These are phyloP conservation scores for Trisateles emortualis DNA, from an alignment of 2,888 invertebrate genomes.

Conservation along the genomic window DNA sequence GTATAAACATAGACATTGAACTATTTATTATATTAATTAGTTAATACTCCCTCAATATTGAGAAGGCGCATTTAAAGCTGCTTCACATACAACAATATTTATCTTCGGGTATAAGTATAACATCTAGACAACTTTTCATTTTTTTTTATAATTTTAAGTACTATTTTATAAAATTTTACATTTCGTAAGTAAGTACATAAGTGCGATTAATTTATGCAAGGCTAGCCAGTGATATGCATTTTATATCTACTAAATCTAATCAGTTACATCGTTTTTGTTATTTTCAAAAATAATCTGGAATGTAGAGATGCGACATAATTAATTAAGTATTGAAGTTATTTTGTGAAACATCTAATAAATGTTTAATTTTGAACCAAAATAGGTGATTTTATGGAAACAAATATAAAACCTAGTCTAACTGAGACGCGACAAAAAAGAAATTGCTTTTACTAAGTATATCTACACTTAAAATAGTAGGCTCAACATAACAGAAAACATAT, in stretches of 20 bases:
- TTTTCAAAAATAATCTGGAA: conserved; percentile 53
- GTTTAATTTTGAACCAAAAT: conserved; percentile 18
- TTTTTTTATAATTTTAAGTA: conserved; percentile 49
- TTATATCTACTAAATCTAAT: conserved; percentile 48
- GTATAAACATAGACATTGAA: neutral
- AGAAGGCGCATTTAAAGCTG: conserved; percentile 41
- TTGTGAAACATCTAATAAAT: conserved; percentile 24
- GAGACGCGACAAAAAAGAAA: conserved; percentile 20
- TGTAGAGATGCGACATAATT: conserved; percentile 46
- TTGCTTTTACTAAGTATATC: conserved; percentile 29
- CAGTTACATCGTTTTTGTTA: conserved; percentile 32
- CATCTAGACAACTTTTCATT: conserved; percentile 25
- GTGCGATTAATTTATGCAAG: conserved; percentile 61
- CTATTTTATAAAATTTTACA: conserved; percentile 54
- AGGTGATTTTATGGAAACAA: conserved; percentile 7
- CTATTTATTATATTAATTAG: conserved; percentile 23
- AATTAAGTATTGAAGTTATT: conserved; percentile 27
- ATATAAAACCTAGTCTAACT: conserved; percentile 11
- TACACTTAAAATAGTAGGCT: conserved; percentile 42
- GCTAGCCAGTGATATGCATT: conserved; percentile 73
- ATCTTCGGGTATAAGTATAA: conserved; percentile 29
- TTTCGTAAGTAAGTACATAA: conserved; percentile 65
- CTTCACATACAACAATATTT: conserved; percentile 35
- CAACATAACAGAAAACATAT: conserved; percentile 47
- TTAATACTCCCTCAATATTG: conserved; percentile 19